These are phyloP conservation scores for Neodiprion pinetum DNA, from an alignment of 1,140 invertebrate species.

Conservation along the genomic window DNA sequence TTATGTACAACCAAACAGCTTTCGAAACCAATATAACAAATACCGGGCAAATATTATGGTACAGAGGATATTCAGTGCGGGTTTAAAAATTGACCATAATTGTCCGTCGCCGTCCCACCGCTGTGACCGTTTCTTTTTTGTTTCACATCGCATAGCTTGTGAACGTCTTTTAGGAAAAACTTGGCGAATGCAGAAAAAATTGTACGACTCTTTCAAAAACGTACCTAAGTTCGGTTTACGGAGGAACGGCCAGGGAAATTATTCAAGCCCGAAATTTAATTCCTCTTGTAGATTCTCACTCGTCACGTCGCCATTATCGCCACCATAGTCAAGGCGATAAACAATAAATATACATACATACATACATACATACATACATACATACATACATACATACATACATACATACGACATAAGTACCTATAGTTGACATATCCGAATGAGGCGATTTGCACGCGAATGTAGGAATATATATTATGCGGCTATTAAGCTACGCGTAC, in stretches of 20 bases:
- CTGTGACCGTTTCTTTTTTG: neutral
- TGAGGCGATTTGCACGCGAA: neutral
- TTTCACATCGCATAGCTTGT: neutral
- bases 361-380: no score
- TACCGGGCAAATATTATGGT: slow-evolving; percentile 17
- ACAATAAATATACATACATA: slow-evolving; percentile 19
- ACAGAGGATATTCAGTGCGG: slow-evolving; percentile 8
- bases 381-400: no score
- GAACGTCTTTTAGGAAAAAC: no score
- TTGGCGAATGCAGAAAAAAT: no score
- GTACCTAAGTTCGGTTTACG: no score
- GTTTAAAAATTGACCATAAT: neutral
- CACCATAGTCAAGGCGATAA: neutral
- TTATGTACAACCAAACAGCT: slow-evolving; percentile 17
- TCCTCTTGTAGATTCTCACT: neutral
- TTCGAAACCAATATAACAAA: slow-evolving; percentile 15
- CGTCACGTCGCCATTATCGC: neutral
- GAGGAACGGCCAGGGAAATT: no score
- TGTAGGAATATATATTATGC: no score
- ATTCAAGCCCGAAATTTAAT: no score
- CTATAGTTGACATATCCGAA: slow-evolving; percentile 4
- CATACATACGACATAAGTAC: slow-evolving; percentile 10
- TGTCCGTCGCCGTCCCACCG: neutral
- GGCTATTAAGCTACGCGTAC: no score
- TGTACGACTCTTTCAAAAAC: no score